phyloP scores from a whole-genome alignment of 92 coral and sea anemone species.

The Epizoanthus fatuus region DNA sequence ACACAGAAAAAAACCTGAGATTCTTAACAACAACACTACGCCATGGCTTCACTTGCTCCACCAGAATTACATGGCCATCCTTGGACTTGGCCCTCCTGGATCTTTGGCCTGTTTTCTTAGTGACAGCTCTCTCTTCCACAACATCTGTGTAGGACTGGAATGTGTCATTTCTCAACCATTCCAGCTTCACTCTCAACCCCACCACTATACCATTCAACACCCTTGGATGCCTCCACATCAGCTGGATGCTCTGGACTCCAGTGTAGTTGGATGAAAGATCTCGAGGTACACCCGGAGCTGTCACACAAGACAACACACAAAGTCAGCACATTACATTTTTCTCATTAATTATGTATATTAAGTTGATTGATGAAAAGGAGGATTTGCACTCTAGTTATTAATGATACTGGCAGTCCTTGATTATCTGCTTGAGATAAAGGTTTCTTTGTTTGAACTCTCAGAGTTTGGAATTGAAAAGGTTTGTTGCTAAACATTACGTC shows the following conservation, averaged over 20 bases:
- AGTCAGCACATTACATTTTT: too few species aligned
- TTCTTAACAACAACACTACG: slow-evolving; percentile 27
- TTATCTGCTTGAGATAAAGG: too few species aligned
- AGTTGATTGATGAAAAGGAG: too few species aligned
- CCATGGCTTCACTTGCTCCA: slow-evolving; percentile 21
- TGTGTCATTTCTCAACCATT: slow-evolving; percentile 41
- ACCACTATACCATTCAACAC: slow-evolving; percentile 29
- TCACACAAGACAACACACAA: too few species aligned
- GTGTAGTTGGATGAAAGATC: slow-evolving; percentile 38
- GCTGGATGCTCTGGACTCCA: slow-evolving; percentile 22
- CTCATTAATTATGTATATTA: too few species aligned
- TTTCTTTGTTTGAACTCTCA: too few species aligned
- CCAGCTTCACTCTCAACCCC: slow-evolving; percentile 32
- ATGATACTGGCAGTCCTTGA: too few species aligned
- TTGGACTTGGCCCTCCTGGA: slow-evolving; percentile 21
- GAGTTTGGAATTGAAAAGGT: too few species aligned
- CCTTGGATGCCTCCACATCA: slow-evolving; percentile 23
- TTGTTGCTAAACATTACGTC: too few species aligned
- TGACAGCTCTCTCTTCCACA: slow-evolving; percentile 33
- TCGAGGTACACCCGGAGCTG: slow-evolving; percentile 36
- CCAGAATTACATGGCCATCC: slow-evolving; percentile 29
- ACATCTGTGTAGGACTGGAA: slow-evolving; percentile 20
- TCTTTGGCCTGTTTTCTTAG: neutral
- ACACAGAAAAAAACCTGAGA: slow-evolving; percentile 9
- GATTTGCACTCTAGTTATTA: too few species aligned